A percentile compares a stretch with the other conserved stretches of the same genome.
Evolutionary conservation across 2,888 invertebrate genomes (phyloP).

Genomic region (Calliopum simillimum): DNA sequence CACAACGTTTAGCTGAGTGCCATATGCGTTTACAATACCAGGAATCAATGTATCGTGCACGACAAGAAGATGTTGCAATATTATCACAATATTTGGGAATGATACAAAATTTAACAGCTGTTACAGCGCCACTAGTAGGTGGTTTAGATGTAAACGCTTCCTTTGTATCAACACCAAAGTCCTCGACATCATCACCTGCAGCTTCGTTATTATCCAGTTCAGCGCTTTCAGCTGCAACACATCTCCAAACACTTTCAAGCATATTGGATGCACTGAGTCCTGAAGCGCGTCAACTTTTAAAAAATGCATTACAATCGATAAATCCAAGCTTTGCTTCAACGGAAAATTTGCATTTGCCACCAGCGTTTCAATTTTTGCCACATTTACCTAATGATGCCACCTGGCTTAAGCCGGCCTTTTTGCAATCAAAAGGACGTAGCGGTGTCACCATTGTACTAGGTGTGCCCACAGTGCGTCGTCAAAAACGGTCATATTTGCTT

Average conservation of each 20-base stretch:
- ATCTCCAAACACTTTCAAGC: constrained; percentile 44
- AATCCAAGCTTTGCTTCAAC: constrained; percentile 65
- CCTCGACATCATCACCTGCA: not conserved
- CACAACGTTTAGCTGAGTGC: constrained; percentile 79
- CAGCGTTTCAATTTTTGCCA: constrained; percentile 87
- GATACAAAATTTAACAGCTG: constrained; percentile 47
- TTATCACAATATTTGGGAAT: constrained; percentile 75
- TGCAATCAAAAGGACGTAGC: constrained; percentile 78
- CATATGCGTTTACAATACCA: constrained; percentile 83
- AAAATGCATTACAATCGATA: constrained; percentile 67
- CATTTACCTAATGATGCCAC: constrained; percentile 84
- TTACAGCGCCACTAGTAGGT: constrained; percentile 28
- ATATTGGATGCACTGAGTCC: constrained; percentile 66
- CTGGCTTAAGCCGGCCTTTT: constrained; percentile 82
- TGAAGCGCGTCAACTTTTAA: constrained; percentile 66
- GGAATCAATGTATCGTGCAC: constrained; percentile 80
- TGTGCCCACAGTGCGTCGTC: constrained; percentile 89
- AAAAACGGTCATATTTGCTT: constrained; percentile 87
- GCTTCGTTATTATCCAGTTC: constrained; percentile 15
- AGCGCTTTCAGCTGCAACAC: constrained; percentile 42
- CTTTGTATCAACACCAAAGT: constrained; percentile 31
- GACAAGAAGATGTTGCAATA: constrained; percentile 81
- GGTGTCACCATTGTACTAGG: constrained; percentile 86
- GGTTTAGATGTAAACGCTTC: constrained; percentile 47
- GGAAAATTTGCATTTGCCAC: constrained; percentile 75